A percentile compares a stretch with the other conserved stretches of the same genome.
Conservation (phyloP, 1,140 invertebrate species). For the Lepidurus apus region DNA sequence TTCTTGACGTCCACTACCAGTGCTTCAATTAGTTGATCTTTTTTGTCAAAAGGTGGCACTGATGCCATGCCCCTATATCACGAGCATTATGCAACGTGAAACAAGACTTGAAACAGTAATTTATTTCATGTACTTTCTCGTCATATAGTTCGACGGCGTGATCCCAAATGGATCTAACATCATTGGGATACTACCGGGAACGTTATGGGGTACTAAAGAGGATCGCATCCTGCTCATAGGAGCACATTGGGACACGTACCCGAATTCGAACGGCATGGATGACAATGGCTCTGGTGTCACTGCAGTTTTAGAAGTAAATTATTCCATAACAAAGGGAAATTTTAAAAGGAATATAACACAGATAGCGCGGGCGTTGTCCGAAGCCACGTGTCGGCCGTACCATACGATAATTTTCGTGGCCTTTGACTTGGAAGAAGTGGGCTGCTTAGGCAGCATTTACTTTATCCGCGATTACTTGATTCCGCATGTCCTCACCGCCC, state of each 20-base stretch:
- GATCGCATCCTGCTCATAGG: conserved; percentile 46
- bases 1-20: background rate
- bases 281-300: conserved; percentile 48
- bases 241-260: conserved; percentile 48
- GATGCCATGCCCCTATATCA: too few species aligned
- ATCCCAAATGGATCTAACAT: conserved; percentile 43
- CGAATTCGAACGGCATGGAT: conserved; percentile 42
- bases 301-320: conserved; percentile 44
- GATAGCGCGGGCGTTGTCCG: conserved; percentile 32
- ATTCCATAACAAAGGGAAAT: background rate
- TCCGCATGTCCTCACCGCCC: conserved; percentile 36
- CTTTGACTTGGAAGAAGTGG: conserved; percentile 46
- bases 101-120: too few species aligned
- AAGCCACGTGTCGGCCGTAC: conserved; percentile 38
- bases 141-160: background rate
- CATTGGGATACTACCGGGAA: conserved; percentile 44
- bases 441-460: conserved; percentile 44
- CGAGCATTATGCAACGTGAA: too few species aligned
- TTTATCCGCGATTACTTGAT: conserved; percentile 47
- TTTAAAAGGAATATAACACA: background rate
- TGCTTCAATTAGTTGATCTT: too few species aligned
- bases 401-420: conserved; percentile 47
- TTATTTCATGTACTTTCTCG: too few species aligned
- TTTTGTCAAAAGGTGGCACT: too few species aligned
- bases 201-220: conserved; percentile 42